Evolutionary conservation across 2,113 vertebrate genomes (phyloP), one percentile per base, ranked within the genome.

Genomic region (Sceloporus tristichus): DNA sequence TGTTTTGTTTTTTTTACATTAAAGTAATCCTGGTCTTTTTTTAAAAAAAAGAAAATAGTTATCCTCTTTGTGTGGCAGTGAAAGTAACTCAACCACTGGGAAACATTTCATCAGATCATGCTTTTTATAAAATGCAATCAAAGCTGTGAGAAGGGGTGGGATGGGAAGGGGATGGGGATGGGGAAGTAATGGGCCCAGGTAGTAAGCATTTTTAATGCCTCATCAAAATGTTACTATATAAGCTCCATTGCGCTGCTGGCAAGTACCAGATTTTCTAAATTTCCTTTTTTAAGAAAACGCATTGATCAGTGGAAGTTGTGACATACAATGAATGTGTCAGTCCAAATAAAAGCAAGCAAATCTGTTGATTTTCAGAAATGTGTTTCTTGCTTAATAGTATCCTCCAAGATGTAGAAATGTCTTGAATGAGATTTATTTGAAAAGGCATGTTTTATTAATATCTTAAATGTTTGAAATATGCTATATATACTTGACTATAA

Each of bases 11-110:
- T 94, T 91, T 88, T 89, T 93, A 91, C 84, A 94, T 96, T 96
- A 96, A 97, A 97, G 90, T 53, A 90, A 94, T 95, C 95, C 95
- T 90, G 95, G 93, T 88, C 90, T 89, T 94, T 91, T 94, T 90
- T 75, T 25, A 29, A 29, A 80, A 79, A 56, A 70, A 53, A 56
- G 9, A 93, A 88, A 65, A 48, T 90, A 82, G 74, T 94, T 90
- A 87, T 82, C 65, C 88, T 94, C 95, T 94, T 89, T 88, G 88
- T 87, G 89, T 93, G 91, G 88, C 53, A 25, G 87, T 89, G 77
- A 82, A 86, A 87, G 85, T 68, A 90, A 93, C 86, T 78, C 82
- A 82, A 82, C 92, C 86, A 82, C 86, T 90, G 93, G 91, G 90
- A 79, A 88, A 59, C 71, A 53, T 92, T 90, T 81, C 40, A 86